phyloP scores from a whole-genome alignment of 2,113 vertebrate genomes.

The Brachypteracias leptosomus region DNA sequence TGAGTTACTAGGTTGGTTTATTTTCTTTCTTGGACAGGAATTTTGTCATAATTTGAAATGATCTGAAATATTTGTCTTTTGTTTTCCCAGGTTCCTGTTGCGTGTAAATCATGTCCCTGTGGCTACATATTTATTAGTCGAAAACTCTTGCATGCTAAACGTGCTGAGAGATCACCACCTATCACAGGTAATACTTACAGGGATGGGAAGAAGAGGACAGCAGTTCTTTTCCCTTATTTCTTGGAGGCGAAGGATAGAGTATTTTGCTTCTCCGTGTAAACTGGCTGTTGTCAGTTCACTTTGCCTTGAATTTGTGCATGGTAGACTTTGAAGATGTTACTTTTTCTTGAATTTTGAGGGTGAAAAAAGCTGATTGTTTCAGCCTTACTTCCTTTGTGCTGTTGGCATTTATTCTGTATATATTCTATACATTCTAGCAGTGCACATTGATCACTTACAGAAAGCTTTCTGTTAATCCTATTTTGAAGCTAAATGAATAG shows the following conservation, averaged over 20 bases:
- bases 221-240: neutral
- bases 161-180: slow-evolving; percentile 84
- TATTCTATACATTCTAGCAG: neutral
- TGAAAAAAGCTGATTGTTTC: neutral
- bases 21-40: neutral
- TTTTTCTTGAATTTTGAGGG: neutral
- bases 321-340: neutral
- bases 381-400: neutral
- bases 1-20: neutral
- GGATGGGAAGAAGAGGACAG: neutral
- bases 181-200: slow-evolving; percentile 78
- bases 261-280: neutral
- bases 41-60: neutral
- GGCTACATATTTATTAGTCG: slow-evolving; percentile 97
- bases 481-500: neutral
- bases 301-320: neutral
- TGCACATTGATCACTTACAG: neutral
- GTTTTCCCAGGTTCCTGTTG: slow-evolving; percentile 89
- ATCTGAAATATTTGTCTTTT: neutral
- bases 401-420: neutral
- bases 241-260: neutral
- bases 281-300: neutral
- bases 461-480: neutral
- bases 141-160: slow-evolving; percentile 93
- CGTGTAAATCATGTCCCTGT: slow-evolving; percentile 96